These are phyloP conservation scores for Hedychridium roseum DNA, from an alignment of 2,888 invertebrate genomes.

Conservation along the genomic window DNA sequence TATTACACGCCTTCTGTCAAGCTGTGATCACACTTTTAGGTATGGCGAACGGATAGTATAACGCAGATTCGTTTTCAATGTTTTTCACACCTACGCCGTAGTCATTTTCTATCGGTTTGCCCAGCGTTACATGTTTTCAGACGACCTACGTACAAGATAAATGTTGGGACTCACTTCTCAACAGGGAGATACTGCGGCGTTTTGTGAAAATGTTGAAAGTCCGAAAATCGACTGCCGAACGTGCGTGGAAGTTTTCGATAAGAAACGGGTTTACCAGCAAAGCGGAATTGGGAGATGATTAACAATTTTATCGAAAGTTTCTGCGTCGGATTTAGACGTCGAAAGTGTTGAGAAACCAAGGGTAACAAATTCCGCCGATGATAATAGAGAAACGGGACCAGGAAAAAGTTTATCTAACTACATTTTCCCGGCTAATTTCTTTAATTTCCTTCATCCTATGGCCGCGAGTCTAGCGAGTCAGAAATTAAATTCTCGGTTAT, in stretches of 20 bases:
- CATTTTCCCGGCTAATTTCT: conserved; percentile 31
- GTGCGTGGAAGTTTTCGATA: no score
- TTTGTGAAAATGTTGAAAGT: conserved; percentile 34
- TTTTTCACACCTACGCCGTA: conserved; percentile 26
- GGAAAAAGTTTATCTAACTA: conserved; percentile 38
- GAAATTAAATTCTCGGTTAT: no score
- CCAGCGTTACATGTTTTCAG: no score
- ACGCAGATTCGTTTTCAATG: conserved; percentile 13
- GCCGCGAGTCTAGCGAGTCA: conserved; percentile 11
- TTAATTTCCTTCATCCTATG: conserved; percentile 21
- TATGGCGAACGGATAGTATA: conserved; percentile 27
- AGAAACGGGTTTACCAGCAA: no score
- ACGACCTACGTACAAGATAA: no score
- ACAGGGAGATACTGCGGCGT: no score
- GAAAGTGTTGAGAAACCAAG: conserved; percentile 8
- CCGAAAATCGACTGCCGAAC: no score
- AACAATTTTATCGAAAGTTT: conserved; percentile 21
- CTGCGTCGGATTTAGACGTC: conserved; percentile 18
- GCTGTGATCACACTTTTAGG: conserved; percentile 57
- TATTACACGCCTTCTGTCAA: conserved; percentile 59
- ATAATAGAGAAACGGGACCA: conserved; percentile 52
- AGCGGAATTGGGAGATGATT: conserved; percentile 2
- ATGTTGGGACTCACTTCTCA: no score
- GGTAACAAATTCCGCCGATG: conserved; percentile 21
- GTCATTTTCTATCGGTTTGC: no score